phyloP scores from a whole-genome alignment of 2,113 vertebrate genomes.

The Electrona antarctica region DNA sequence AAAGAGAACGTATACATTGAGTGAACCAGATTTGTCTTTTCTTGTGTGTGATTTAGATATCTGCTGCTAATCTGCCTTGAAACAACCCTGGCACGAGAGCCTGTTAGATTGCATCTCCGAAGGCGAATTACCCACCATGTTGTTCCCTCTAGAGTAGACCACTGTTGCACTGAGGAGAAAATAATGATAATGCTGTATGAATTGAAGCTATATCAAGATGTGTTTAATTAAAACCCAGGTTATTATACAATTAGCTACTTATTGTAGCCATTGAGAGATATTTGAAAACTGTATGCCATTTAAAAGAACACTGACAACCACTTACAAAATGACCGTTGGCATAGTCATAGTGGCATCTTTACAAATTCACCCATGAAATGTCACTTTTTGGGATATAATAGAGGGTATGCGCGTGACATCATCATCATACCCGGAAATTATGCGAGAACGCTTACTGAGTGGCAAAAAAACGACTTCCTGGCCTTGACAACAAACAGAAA shows the following conservation, averaged over 20 bases:
- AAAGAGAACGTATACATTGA: conserved; percentile 22
- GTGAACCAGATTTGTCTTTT: conserved; percentile 36
- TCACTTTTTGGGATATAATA: no score
- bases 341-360: no score
- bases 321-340: no score
- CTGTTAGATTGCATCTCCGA: conserved; percentile 20
- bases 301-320: no score
- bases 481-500: no score
- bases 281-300: neutral
- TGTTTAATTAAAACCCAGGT: conserved; percentile 38
- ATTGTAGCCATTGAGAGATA: conserved; percentile 7
- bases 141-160: conserved; percentile 46
- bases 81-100: conserved; percentile 36
- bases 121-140: conserved; percentile 25
- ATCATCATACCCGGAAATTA: no score
- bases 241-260: conserved; percentile 15
- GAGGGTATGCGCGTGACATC: no score
- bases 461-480: no score
- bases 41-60: conserved; percentile 55
- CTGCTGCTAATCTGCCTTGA: conserved; percentile 61
- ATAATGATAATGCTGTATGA: conserved; percentile 31
- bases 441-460: no score
- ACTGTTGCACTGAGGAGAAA: conserved; percentile 72
- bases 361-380: no score
- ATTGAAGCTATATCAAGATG: conserved; percentile 30